Base-by-base conservation (phyloP, 2,888 invertebrate species). In the Polydrusus tereticollis region DNA sequence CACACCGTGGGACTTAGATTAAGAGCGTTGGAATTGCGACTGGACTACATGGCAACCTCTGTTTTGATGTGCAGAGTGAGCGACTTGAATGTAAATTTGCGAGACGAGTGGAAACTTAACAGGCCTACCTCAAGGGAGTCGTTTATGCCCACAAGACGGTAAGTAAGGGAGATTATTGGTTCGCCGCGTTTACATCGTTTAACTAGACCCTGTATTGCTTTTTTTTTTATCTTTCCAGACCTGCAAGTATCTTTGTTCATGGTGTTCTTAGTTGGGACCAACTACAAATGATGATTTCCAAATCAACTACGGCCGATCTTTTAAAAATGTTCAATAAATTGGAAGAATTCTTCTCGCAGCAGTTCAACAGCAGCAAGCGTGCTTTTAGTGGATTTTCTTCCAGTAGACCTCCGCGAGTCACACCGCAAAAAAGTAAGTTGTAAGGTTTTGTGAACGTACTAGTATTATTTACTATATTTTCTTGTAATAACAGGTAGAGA, bases 1-100 rank as follows among this genome's bases (percentile, higher is more conserved):
- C 80, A 80, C 57, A 93, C 92, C 60, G 89, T 94, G 67, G 94
- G 95, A 55, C 85, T 96, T 74, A 91, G 93, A 79, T 88, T 97
- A 75, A 91, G 92, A 80, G 96, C 96, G 12, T 86, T 97, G 59
- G 97, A 98, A 86, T 88, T 96, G 78, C 90, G 98, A 18, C 88
- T 99, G 70, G 99, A 99, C 87, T 99, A 99, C 88, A 99, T 99
- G 99, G 98, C 98, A 74, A 95, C 97, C n/a, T 93, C 95, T 41
- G 96, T 96, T 69, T 87, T 99, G 72, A 94, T 99, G 93, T 93
- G 93, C 8, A 88, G 97, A 59, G 94, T 97, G 55, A 95, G 95
- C 77, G 90, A 91, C 12, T 90, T 97, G 76, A 92, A 91, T 62
- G 93, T 95, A 0, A 91, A 92, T 67, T 88, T 97, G 73, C 88